These are phyloP conservation scores for Zaprionus tsacasi DNA, from an alignment of 1,140 invertebrate genomes.

Conservation along the genomic window DNA sequence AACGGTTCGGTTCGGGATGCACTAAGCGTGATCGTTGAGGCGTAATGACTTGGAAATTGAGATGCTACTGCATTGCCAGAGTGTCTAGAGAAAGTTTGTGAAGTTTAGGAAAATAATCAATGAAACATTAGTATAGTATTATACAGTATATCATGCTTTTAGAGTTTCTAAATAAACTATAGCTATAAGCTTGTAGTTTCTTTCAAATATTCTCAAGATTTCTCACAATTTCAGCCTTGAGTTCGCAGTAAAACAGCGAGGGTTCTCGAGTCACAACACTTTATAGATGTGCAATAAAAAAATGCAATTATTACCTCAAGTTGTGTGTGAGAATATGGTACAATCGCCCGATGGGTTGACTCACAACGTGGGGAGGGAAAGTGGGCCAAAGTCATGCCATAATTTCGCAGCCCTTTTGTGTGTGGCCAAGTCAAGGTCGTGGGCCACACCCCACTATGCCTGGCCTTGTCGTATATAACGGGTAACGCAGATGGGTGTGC, in stretches of 20 bases:
- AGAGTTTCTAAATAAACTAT: no score
- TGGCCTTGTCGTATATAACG: neutral
- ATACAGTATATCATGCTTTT: no score
- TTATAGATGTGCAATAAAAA: neutral
- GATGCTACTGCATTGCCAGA: neutral
- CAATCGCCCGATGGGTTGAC: constrained; percentile 13
- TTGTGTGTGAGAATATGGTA: constrained; percentile 1
- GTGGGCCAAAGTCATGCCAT: constrained; percentile 33
- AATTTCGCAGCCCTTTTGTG: constrained; percentile 21
- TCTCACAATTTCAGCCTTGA: no score
- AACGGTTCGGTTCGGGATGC: constrained; percentile 41
- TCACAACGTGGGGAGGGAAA: neutral
- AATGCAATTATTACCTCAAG: constrained; percentile 1
- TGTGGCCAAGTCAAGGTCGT: constrained; percentile 25
- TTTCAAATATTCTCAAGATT: no score
- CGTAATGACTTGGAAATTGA: constrained; percentile 38
- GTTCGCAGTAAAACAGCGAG: no score
- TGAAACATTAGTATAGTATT: no score
- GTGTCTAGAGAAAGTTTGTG: neutral
- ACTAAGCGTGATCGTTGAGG: constrained; percentile 24
- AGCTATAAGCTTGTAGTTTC: no score
- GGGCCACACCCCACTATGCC: constrained; percentile 13
- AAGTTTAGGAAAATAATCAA: neutral
- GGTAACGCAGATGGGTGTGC: constrained; percentile 25
- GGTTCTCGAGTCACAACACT: neutral